Conservation (phyloP, 2,797 vertebrate species). For the Calcarius lapponicus region DNA sequence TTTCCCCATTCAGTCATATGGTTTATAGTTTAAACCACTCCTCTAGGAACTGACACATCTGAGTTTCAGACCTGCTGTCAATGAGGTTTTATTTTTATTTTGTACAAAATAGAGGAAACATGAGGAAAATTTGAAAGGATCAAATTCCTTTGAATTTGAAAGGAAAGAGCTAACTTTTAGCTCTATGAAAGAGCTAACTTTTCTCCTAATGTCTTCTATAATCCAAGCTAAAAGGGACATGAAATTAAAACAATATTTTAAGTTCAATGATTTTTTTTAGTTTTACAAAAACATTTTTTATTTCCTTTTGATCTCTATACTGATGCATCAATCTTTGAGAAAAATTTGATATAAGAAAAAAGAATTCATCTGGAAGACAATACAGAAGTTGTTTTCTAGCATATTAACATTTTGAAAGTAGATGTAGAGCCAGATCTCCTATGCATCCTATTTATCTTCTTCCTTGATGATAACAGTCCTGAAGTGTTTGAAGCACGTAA, state of each 20-base stretch:
- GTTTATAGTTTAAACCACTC: neutral
- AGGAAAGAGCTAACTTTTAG: too few species aligned
- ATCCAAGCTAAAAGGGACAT: neutral
- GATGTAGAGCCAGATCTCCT: neutral
- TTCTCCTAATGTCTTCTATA: neutral
- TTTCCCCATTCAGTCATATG: neutral
- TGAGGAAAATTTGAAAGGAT: neutral
- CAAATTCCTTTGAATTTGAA: too few species aligned
- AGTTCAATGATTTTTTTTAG: neutral
- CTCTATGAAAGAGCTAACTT: neutral
- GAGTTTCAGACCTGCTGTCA: neutral
- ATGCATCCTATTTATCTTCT: neutral
- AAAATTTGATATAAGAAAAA: neutral
- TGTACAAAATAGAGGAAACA: neutral
- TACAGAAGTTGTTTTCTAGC: neutral
- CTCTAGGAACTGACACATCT: neutral
- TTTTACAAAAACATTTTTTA: neutral
- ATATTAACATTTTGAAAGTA: neutral
- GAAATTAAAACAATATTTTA: neutral
- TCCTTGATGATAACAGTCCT: neutral
- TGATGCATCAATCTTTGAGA: neutral
- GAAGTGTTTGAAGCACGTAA: slow-evolving; percentile 3
- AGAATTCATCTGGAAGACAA: neutral
- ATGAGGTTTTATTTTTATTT: neutral
- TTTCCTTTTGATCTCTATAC: neutral